phyloP scores from a whole-genome alignment of 2,888 invertebrate species.

The Tupiocoris notatus region DNA sequence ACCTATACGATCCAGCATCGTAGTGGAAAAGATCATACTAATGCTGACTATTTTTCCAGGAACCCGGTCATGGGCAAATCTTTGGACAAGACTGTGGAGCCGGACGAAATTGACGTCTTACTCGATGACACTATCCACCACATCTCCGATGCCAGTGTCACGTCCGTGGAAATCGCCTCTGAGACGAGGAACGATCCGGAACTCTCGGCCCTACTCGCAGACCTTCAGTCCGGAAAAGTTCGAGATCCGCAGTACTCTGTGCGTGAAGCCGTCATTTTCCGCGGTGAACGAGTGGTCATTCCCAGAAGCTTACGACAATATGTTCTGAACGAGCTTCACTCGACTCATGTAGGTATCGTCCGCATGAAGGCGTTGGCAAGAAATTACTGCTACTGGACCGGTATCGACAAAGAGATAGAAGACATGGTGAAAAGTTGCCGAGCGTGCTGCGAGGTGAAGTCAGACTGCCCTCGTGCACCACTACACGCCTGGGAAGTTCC shows the following conservation, averaged over 20 bases:
- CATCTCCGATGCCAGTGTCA: conserved; percentile 10
- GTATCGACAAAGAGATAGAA: conserved; percentile 14
- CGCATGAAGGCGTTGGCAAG: conserved; percentile 8
- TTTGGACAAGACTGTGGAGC: neutral
- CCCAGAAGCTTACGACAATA: neutral
- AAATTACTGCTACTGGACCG: neutral
- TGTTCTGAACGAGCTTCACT: neutral
- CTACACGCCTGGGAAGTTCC: conserved; percentile 15
- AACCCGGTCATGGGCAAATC: neutral
- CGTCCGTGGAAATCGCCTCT: neutral
- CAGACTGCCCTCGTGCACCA: neutral
- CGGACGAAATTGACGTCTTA: neutral
- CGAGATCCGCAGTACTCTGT: neutral
- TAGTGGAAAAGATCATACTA: neutral
- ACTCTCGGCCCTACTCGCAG: no score
- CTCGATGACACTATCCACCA: neutral
- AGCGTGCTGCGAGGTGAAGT: neutral
- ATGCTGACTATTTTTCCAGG: conserved; percentile 3
- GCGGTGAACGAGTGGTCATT: neutral
- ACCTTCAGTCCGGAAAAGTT: neutral
- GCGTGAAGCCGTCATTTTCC: neutral
- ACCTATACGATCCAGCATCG: neutral
- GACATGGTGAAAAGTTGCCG: neutral
- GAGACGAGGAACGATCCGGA: conserved; percentile 18
- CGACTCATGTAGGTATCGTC: neutral